phyloP scores from a whole-genome alignment of 92 coral and sea anemone genomes.

The Actinostola sp. region DNA sequence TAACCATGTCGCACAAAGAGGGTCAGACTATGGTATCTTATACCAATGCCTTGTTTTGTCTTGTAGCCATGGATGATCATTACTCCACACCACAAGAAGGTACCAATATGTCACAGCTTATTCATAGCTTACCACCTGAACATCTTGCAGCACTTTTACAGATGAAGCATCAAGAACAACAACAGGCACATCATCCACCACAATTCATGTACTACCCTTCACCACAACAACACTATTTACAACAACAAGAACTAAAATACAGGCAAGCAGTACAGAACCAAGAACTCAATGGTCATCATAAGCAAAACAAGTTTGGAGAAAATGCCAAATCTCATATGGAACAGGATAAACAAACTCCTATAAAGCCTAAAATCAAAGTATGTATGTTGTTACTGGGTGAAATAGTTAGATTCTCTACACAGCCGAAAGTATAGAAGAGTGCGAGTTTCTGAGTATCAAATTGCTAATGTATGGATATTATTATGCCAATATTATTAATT shows the following conservation, averaged over 20 bases:
- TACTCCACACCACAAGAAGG: constrained; percentile 72
- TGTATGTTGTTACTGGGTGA: neutral
- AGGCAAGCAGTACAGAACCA: constrained; percentile 61
- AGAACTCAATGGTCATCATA: constrained; percentile 43
- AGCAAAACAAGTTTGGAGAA: constrained; percentile 48
- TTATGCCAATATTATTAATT: too few relatives aligned
- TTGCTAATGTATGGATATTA: too few relatives aligned
- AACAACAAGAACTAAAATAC: constrained; percentile 67
- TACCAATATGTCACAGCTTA: constrained; percentile 49
- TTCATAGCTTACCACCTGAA: constrained; percentile 69
- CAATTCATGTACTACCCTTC: constrained; percentile 37
- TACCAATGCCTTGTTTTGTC: constrained; percentile 4
- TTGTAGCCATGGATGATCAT: constrained; percentile 71
- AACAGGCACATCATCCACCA: constrained; percentile 64
- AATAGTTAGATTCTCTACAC: too few relatives aligned
- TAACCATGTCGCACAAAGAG: too few relatives aligned
- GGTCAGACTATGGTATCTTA: neutral
- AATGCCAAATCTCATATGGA: constrained; percentile 36
- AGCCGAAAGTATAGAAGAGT: too few relatives aligned
- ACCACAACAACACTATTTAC: constrained; percentile 52
- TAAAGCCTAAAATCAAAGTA: constrained; percentile 72
- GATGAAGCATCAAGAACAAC: constrained; percentile 76
- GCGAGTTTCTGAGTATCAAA: too few relatives aligned
- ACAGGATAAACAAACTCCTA: constrained; percentile 46
- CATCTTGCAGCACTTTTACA: constrained; percentile 77